Base-by-base conservation (phyloP, 2,113 vertebrate genomes). In the Erinaceus europaeus region DNA sequence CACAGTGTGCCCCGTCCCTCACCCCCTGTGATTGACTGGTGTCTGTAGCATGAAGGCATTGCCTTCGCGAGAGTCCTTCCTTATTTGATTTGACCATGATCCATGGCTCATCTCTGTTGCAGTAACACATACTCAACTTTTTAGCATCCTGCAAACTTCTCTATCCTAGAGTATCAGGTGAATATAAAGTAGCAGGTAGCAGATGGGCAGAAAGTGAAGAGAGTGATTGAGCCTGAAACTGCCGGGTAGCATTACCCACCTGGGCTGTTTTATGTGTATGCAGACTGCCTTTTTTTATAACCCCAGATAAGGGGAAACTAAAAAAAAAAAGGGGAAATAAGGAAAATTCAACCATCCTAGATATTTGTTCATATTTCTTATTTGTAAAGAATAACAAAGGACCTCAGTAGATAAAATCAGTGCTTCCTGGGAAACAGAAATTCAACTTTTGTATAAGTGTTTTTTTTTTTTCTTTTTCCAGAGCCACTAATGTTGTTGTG, bases 371-470 rank as follows among this genome's bases (percentile, higher is more conserved):
- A 81, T 81, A 93, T 74, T 73, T 91, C 88, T 80, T 80, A 77
- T 78, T 90, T 87, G 34, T 87, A 78, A 84, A 87, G 69, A 87
- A 69, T 90, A 89, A 89, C 78, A 94, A 87, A 90, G 34, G 72
- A 88, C 71, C 36, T 14, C 62, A 83, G 38, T 17, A 72, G 85
- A 93, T 90, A 82, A 81, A 87, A 90, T 89, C 65, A 90, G 38
- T 71, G 48, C 65, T 89, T 93, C 74, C 38, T 46, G 62, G 36
- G 53, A 90, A 93, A 93, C 71, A 67, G 42, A 87, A 86, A 92
- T 79, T 89, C 90, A 78, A 61, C 67, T 77, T 89, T 92, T 89
- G 84, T 67, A 34, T 74, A 50, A 84, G 44, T 32, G 61, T 61
- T 53, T 52, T 86, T 92, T 62, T n/a, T n/a, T 62, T 90, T 65